Percentiles rank a stretch among this genome's conserved stretches.
Evolutionary conservation across 2,888 invertebrate species (phyloP).

Genomic region (Saturnia pavonia): DNA sequence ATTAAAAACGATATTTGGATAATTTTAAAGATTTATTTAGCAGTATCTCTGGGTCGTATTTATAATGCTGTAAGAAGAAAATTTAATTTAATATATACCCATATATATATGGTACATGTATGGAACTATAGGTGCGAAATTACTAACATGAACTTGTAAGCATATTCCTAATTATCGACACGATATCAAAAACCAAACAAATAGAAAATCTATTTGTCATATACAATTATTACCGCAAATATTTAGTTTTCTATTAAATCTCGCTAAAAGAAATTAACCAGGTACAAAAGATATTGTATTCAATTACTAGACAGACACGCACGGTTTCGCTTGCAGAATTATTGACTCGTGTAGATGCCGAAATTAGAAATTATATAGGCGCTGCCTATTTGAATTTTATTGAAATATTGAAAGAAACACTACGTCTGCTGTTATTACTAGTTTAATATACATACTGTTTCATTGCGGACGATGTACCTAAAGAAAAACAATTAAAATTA

Average conservation of each 20-base stretch:
- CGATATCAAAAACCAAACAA: slow-evolving; percentile 17
- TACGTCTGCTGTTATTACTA: not conserved
- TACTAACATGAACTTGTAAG: slow-evolving; percentile 19
- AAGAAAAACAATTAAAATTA: not conserved
- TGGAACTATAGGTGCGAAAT: slow-evolving; percentile 12
- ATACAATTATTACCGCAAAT: slow-evolving; percentile 19
- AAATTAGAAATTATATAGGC: not conserved
- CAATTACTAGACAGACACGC: slow-evolving; percentile 25
- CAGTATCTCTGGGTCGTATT: not conserved
- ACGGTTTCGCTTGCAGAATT: slow-evolving; percentile 15
- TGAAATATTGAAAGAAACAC: not conserved
- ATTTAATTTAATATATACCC: not conserved
- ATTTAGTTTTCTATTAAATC: slow-evolving; percentile 22
- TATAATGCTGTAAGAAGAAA: slow-evolving; percentile 17
- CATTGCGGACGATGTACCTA: not conserved
- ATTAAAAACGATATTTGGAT: not conserved
- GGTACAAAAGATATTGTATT: slow-evolving; percentile 32
- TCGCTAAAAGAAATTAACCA: slow-evolving; percentile 24
- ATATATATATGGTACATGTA: slow-evolving; percentile 15
- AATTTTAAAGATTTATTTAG: not conserved
- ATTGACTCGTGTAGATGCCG: not conserved
- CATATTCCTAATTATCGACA: slow-evolving; percentile 20
- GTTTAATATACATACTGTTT: not conserved
- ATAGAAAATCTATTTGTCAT: slow-evolving; percentile 18
- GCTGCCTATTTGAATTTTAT: not conserved